Evolutionary conservation across 2,113 vertebrate species (phyloP).

Genomic region (Psophia crepitans): DNA sequence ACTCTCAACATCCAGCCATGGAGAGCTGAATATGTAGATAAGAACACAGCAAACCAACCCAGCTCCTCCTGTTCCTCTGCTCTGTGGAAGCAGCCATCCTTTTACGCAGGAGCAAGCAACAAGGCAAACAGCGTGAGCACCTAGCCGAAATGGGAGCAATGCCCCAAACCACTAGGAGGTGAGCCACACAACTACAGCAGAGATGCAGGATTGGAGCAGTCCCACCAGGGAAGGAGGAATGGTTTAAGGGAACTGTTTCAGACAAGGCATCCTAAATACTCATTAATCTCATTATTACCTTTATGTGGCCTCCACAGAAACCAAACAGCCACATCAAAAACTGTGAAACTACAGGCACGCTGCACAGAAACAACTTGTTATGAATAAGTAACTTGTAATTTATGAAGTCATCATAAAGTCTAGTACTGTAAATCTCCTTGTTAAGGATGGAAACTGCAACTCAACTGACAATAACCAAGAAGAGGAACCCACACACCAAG

Average conservation of each 20-base stretch:
- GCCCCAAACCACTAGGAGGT: neutral
- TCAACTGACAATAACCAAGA: neutral
- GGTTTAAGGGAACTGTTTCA: neutral
- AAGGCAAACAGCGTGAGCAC: neutral
- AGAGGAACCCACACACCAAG: neutral
- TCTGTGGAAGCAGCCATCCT: accelerated
- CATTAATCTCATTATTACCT: neutral
- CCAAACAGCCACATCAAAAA: neutral
- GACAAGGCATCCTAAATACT: neutral
- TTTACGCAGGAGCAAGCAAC: accelerated
- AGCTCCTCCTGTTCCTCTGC: neutral
- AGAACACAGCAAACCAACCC: neutral
- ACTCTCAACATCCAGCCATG: neutral
- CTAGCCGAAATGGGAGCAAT: accelerated
- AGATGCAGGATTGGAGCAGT: neutral
- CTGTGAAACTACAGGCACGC: neutral
- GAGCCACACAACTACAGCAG: neutral
- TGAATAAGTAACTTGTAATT: neutral
- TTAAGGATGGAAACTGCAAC: neutral
- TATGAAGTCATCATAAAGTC: neutral
- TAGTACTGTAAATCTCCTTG: neutral
- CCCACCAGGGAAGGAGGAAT: accelerated
- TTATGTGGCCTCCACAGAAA: neutral
- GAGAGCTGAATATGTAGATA: accelerated
- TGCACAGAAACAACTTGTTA: neutral